Conservation (phyloP, 2,888 invertebrate species). For the Thymelicus acteon region DNA sequence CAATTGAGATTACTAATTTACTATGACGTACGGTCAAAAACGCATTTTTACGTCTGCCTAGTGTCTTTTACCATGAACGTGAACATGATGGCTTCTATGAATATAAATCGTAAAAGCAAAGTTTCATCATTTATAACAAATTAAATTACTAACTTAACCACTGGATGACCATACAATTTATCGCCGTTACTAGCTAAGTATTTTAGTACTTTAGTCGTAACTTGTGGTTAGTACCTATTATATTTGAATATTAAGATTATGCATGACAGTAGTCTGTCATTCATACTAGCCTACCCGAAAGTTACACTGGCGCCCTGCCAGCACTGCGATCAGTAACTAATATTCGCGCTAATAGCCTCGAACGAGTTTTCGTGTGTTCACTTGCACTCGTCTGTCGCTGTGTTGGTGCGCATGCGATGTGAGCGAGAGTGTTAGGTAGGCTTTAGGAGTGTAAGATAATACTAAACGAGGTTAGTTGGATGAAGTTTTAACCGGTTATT, state of each 20-base stretch:
- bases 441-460: neutral
- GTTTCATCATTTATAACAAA: too few species aligned
- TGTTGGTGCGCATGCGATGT: neutral
- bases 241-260: neutral
- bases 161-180: neutral
- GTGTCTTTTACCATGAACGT: too few species aligned
- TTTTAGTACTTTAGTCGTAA: too few species aligned
- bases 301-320: slow-evolving; percentile 22
- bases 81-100: too few species aligned
- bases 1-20: too few species aligned
- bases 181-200: too few species aligned
- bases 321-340: slow-evolving; percentile 13
- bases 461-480: neutral
- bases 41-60: too few species aligned
- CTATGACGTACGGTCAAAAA: too few species aligned
- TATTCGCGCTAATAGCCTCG: slow-evolving; percentile 18
- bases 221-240: too few species aligned
- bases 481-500: too few species aligned
- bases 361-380: neutral
- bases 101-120: too few species aligned
- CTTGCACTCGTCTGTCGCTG: neutral
- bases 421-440: neutral
- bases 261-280: slow-evolving; percentile 2
- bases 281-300: neutral
- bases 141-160: neutral